phyloP scores from a whole-genome alignment of 2,113 vertebrate genomes.

The Urocitellus parryii region DNA sequence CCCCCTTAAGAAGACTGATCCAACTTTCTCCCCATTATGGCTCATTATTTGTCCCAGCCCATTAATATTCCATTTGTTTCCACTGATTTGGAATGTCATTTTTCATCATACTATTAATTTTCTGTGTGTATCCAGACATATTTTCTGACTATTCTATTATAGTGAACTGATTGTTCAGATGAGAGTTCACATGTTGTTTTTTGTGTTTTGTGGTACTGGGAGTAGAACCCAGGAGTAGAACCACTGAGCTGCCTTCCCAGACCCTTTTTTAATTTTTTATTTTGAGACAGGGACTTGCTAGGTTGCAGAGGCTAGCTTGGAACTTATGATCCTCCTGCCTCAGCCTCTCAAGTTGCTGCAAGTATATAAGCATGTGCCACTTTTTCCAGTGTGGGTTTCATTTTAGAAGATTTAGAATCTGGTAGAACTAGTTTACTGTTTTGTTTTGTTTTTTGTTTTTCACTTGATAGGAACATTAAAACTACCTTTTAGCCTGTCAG shows the following conservation, averaged over 20 bases:
- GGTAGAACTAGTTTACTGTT: not conserved
- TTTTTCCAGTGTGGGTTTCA: not conserved
- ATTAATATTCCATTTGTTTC: conserved; percentile 14
- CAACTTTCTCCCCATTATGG: not conserved
- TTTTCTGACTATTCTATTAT: not conserved
- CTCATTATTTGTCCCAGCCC: conserved; percentile 25
- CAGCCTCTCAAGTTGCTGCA: too few species aligned
- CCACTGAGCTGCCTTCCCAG: not conserved
- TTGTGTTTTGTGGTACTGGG: not conserved
- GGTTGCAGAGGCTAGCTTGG: too few species aligned
- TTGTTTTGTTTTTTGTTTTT: not conserved
- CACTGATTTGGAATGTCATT: not conserved
- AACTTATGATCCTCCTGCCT: too few species aligned
- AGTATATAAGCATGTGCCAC: too few species aligned
- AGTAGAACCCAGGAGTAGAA: too few species aligned
- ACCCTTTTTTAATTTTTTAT: not conserved
- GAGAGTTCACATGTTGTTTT: not conserved
- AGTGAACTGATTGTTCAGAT: conserved; percentile 15
- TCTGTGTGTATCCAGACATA: conserved; percentile 9
- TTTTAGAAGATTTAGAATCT: conserved; percentile 14
- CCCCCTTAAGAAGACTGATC: conserved; percentile 20
- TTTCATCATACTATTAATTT: conserved; percentile 26
- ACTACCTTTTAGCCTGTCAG: not conserved
- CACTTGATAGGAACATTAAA: conserved; percentile 1
- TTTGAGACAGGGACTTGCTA: too few species aligned